Percentiles rank a stretch among this genome's conserved stretches.
These are phyloP conservation scores for Epizoanthus fatuus DNA, from an alignment of 92 coral and sea anemone genomes.

Conservation along the genomic window DNA sequence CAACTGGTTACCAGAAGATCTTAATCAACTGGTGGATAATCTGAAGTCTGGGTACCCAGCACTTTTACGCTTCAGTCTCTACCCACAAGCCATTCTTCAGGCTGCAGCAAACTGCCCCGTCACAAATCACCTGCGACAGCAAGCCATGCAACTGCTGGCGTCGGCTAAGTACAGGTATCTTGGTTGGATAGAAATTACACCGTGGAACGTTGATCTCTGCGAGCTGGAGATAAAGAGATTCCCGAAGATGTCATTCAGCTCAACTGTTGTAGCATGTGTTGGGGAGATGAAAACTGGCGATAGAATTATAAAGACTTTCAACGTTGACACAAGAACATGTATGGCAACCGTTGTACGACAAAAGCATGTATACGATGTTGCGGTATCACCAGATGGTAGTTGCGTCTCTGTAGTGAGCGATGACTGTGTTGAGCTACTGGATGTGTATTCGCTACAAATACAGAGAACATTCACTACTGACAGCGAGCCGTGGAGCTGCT, in stretches of 20 bases:
- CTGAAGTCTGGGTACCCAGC: neutral
- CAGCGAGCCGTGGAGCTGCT: conserved; percentile 26
- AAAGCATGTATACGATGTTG: neutral
- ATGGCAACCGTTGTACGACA: neutral
- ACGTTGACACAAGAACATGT: conserved; percentile 6
- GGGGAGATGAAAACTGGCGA: neutral
- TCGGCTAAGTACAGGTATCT: conserved; percentile 8
- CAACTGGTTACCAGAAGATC: neutral
- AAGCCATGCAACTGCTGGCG: conserved; percentile 9
- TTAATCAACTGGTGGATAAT: neutral
- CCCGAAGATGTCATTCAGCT: neutral
- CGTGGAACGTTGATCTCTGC: neutral
- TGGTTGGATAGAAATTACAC: conserved; percentile 1
- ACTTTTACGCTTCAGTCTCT: neutral
- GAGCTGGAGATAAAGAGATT: neutral
- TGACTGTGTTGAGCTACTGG: conserved; percentile 6
- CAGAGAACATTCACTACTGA: conserved; percentile 9
- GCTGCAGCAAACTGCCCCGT: conserved; percentile 3
- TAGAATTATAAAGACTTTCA: conserved; percentile 1
- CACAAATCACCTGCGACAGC: neutral
- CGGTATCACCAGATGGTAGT: conserved; percentile 18
- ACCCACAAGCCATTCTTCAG: conserved; percentile 38
- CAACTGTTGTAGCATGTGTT: conserved; percentile 12
- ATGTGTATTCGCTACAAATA: neutral
- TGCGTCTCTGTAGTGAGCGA: neutral